A percentile compares a stretch with the other conserved stretches of the same genome.
These are phyloP conservation scores for Drosophila subpulchrella DNA, from an alignment of 1,140 invertebrate genomes.

Conservation along the genomic window DNA sequence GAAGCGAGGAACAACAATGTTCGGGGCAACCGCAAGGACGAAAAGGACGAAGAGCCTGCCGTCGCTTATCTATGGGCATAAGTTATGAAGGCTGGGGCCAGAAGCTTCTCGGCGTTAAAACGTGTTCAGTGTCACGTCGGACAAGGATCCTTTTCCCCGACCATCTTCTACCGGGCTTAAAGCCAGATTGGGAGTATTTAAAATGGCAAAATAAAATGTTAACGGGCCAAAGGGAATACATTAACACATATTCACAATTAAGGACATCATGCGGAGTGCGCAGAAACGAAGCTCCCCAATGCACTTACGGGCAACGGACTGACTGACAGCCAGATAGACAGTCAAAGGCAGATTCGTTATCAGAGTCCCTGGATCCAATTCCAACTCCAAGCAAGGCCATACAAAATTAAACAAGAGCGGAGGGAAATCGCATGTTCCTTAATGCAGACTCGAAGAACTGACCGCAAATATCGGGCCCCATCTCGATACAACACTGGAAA, in stretches of 20 bases:
- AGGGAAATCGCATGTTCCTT: conserved; percentile 31
- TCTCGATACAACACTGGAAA: conserved; percentile 2
- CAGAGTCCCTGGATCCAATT: conserved; percentile 16
- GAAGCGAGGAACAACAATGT: conserved; percentile 12
- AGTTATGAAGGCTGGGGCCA: conserved; percentile 66
- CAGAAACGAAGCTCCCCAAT: conserved; percentile 56
- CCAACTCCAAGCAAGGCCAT: conserved; percentile 12
- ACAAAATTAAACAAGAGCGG: conserved; percentile 51
- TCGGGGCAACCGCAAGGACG: conserved; percentile 30
- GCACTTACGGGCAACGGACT: conserved; percentile 51
- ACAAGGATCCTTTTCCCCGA: conserved; percentile 12
- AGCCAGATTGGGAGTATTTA: conserved; percentile 56
- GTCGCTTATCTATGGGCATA: conserved; percentile 81
- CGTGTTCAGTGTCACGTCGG: conserved; percentile 75
- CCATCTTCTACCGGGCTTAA: conserved; percentile 8
- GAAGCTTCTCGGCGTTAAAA: conserved; percentile 63
- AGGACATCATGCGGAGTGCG: conserved; percentile 35
- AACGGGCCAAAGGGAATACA: conserved; percentile 78
- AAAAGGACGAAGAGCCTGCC: conserved; percentile 17
- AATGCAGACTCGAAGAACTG: conserved; percentile 55
- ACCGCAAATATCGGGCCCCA: conserved; percentile 46
- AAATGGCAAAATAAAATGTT: conserved; percentile 75
- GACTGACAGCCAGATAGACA: conserved; percentile 20
- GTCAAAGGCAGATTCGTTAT: background rate
- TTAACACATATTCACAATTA: conserved; percentile 83